Base-by-base conservation (phyloP, 2,113 vertebrate genomes). In the Chamaea fasciata region DNA sequence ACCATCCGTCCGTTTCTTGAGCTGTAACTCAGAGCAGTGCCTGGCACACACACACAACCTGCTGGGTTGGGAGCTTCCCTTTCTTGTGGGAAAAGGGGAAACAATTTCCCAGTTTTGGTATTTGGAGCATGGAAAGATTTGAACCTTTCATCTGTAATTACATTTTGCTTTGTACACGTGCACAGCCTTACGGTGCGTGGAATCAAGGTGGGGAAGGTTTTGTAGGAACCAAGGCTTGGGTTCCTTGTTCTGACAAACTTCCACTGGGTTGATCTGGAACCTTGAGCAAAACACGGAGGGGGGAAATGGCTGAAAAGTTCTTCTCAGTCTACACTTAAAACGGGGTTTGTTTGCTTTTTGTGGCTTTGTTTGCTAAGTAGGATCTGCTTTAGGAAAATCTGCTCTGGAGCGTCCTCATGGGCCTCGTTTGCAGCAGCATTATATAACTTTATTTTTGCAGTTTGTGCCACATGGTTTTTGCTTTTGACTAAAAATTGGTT, bases 1-100 rank as follows among this genome's bases (percentile, higher is more conserved):
- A 5, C 4, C 9, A 2, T 46, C 44, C 10, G 1, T 39, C 5
- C 0, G 0, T 41, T 76, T 44, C 16, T 8, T 28, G 35, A 31
- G 37, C n/a, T 69, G 79, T 5, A 44, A 13, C 21, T 64, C 44
- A 39, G 33, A n/a, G 46, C 35, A 10, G 1, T n/a, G 64, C 31
- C 31, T 42, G 52, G 14, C 70, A 64, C 17, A 9, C 24, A 9
- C 24, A 15, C 19, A 7, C 17, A 27, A 2, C 15, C 11, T 65
- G 44, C 50, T 81, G 15, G n/a, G 17, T 19, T 47, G 26, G 49
- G 18, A 13, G 28, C 16, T 74, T 81, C 6, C 10, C 30, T 49
- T 68, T 23, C 31, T 19, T 31, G 62, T 9, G 39, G 9, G 39
- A 12, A 56, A 73, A 26, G 9, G 6, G 5, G 35, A 50, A 60